These are phyloP conservation scores for Felis chaus DNA, from an alignment of 2,113 vertebrate species.

Conservation along the genomic window DNA sequence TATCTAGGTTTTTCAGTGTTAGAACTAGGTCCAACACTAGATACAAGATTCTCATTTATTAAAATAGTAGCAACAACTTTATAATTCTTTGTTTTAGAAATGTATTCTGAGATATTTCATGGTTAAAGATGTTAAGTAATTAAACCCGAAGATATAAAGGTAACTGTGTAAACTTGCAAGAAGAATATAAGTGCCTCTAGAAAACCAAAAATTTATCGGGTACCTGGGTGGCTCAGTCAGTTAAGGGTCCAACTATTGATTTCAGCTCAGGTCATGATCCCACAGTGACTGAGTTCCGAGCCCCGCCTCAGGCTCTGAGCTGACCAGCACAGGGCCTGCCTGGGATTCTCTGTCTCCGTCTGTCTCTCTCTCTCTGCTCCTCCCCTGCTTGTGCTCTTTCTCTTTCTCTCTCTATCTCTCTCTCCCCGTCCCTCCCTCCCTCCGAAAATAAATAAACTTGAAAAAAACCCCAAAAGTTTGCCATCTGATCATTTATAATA, in stretches of 20 bases:
- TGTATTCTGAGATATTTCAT: constrained; percentile 20
- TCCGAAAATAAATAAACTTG: no score
- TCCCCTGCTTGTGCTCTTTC: no score
- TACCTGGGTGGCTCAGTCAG: no score
- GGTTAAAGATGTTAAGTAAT: constrained; percentile 34
- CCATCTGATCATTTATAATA: not conserved
- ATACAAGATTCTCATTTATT: not conserved
- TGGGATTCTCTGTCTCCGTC: no score
- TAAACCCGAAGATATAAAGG: constrained; percentile 38
- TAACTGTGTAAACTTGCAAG: constrained; percentile 24
- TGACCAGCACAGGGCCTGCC: no score
- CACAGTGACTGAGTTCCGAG: no score
- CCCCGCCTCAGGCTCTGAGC: no score
- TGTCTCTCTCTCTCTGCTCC: no score
- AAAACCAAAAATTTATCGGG: constrained; percentile 14
- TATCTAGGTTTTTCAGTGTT: constrained; percentile 13
- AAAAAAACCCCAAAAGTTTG: not conserved
- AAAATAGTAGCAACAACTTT: constrained; percentile 18
- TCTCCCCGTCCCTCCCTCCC: no score
- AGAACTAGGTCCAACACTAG: not conserved
- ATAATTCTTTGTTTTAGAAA: constrained; percentile 42
- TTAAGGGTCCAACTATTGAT: no score
- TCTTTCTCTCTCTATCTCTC: no score
- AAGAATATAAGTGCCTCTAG: not conserved
- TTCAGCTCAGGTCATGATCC: no score